These are phyloP conservation scores for Calidris pygmaea DNA, from an alignment of 2,113 vertebrate species.

Conservation along the genomic window DNA sequence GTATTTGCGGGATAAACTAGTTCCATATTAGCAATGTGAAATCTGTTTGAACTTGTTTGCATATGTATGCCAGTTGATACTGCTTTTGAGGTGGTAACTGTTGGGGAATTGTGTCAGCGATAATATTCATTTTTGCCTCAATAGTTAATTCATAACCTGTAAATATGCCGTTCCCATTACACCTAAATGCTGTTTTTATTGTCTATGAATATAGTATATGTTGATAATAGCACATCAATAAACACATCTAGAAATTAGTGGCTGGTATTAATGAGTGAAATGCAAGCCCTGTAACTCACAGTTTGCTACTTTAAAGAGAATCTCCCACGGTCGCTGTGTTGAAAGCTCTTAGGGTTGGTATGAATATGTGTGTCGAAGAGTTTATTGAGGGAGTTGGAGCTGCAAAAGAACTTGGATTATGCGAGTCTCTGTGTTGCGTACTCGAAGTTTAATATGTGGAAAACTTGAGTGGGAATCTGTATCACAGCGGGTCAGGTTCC, in stretches of 20 bases:
- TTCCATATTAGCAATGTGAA: conserved; percentile 22
- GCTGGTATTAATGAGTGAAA: background rate
- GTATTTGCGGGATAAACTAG: conserved; percentile 38
- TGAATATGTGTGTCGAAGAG: background rate
- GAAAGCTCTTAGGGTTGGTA: background rate
- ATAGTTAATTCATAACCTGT: background rate
- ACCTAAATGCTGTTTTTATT: background rate
- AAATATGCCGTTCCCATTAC: background rate
- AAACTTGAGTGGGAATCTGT: background rate
- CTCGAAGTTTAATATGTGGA: fast-evolving
- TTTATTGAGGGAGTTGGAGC: background rate
- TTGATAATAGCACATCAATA: background rate
- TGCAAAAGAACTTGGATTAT: background rate
- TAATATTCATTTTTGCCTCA: background rate
- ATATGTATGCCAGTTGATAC: background rate
- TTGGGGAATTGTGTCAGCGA: background rate
- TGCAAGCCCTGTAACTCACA: background rate
- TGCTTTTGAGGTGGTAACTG: background rate
- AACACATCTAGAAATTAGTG: background rate
- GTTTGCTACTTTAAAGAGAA: background rate
- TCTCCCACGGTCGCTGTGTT: background rate
- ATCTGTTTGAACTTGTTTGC: conserved; percentile 25
- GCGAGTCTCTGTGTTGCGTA: background rate
- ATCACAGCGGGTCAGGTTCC: background rate
- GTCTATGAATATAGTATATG: background rate